Percentiles rank a stretch among this genome's conserved stretches.
Conservation (phyloP, 1,140 invertebrate species). For the Neodiprion pinetum region DNA sequence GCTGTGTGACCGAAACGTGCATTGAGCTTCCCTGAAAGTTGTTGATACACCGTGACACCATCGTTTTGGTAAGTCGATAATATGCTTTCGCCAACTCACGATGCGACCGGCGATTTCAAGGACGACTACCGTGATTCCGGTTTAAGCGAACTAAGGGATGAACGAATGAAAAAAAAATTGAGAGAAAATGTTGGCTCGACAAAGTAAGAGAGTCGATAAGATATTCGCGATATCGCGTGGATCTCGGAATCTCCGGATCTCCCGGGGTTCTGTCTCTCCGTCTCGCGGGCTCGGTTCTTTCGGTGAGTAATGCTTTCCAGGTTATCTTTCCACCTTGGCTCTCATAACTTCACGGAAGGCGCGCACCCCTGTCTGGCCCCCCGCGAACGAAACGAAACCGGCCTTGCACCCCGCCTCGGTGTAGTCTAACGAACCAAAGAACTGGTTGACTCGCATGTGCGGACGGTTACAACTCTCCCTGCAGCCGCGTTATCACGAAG, state of each 20-base stretch:
- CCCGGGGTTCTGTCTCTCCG: not conserved
- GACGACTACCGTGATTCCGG: too few species aligned
- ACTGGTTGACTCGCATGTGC: constrained; percentile 52
- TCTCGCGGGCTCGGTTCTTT: constrained; percentile 8
- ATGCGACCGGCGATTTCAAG: too few species aligned
- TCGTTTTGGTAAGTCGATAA: too few species aligned
- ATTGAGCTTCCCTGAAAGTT: too few species aligned
- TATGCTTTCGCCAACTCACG: too few species aligned
- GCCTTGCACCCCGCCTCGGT: constrained; percentile 25
- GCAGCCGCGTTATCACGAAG: constrained; percentile 42
- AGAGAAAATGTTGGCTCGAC: constrained; percentile 26
- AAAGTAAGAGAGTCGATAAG: constrained; percentile 27
- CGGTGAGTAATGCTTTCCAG: constrained; percentile 54
- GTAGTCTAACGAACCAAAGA: constrained; percentile 57
- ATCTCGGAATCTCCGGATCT: not conserved
- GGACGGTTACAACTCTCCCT: constrained; percentile 16
- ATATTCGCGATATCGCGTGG: constrained; percentile 13
- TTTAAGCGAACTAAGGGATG: too few species aligned
- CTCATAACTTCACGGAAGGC: constrained; percentile 50
- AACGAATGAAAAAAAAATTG: not conserved
- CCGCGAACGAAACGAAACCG: constrained; percentile 20
- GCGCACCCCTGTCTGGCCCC: not conserved
- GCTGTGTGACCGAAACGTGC: too few species aligned
- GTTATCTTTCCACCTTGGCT: constrained; percentile 58
- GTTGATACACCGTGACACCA: too few species aligned